Percentiles rank a stretch among this genome's conserved stretches.
Conservation (phyloP, 2,888 invertebrate species). For the Tridacna crocea region DNA sequence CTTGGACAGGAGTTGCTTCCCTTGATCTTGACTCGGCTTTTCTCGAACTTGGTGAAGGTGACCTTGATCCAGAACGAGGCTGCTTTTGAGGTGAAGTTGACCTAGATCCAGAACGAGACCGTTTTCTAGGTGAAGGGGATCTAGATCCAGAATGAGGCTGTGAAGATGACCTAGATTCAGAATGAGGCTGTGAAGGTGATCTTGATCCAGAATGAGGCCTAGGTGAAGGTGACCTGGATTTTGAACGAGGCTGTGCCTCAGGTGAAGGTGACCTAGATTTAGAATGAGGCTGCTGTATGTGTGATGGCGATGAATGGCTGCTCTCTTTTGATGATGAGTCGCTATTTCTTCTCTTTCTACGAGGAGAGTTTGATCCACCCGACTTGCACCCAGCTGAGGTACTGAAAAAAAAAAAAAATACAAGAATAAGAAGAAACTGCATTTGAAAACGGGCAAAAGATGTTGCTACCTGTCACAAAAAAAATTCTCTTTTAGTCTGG, state of each 20-base stretch:
- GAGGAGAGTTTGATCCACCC: background rate
- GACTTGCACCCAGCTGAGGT: too few species aligned
- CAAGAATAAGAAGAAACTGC: too few species aligned
- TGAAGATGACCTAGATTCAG: conserved; percentile 23
- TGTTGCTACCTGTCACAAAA: too few species aligned
- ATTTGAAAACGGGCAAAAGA: too few species aligned
- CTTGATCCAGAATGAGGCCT: conserved; percentile 32
- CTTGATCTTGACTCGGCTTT: conserved; percentile 53
- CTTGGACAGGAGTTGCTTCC: conserved; percentile 17
- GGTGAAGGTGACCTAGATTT: too few species aligned
- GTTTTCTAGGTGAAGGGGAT: background rate
- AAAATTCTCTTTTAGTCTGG: too few species aligned
- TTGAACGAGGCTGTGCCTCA: background rate
- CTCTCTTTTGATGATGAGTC: conserved; percentile 10
- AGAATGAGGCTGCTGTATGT: too few species aligned
- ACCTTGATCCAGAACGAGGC: conserved; percentile 44
- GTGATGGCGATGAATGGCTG: conserved; percentile 1
- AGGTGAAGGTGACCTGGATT: conserved; percentile 29
- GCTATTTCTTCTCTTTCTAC: background rate
- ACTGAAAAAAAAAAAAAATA: too few species aligned
- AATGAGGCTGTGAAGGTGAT: conserved; percentile 45
- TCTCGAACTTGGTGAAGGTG: conserved; percentile 64
- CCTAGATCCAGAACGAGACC: conserved; percentile 21
- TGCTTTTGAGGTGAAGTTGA: conserved; percentile 21
- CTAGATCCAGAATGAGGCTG: too few species aligned